Base-by-base conservation (phyloP, 2,888 invertebrate genomes). In the Mystacides longicornis region DNA sequence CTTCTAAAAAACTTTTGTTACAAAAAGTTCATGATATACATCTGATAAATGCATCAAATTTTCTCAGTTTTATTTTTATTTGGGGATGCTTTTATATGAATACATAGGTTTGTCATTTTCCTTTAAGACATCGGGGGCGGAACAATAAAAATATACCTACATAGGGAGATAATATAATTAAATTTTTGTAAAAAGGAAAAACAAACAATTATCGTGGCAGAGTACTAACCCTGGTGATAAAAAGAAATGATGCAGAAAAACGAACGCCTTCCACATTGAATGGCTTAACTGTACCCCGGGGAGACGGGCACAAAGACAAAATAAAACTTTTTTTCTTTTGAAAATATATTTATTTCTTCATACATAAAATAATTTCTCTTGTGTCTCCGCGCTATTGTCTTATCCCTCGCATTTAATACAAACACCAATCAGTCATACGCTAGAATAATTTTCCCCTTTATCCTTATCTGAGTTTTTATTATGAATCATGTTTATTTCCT, bases 201-300 rank as follows among this genome's bases (percentile, higher is more conserved):
- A 50, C 50, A 50, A 50, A 50, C 50, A 50, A 50, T 50, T 50
- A 50, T 37, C 18, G n/a, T n/a, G n/a, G n/a, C n/a, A n/a, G 16
- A 14, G 7, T 37, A 50, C 37, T 37, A 20, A 27, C 3, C 49
- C 50, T 7, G 4, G 37, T 20, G 27, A 50, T 50, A 50, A 50
- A 50, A 50, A 50, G 33, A 50, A 50, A 50, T 50, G 50, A 50
- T 50, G 50, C 50, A 50, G 50, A 50, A 50, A 50, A 50, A 50
- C 33, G 50, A 37, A 50, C 22, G 23, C 5, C 19, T 48, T 23
- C 48, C 7, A 23, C 22, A 23, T 20, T 23, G 23, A 48, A 48
- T 48, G 11, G 22, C 48, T n/a, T 23, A 48, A 48, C 23, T 48
- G 22, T 48, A 18, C 48, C 48, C 23, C 22, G 20, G 48, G 48